A percentile compares a stretch with the other conserved stretches of the same genome.
These are phyloP conservation scores for Dermochelys coriacea DNA, from an alignment of 2,797 vertebrate genomes.

Conservation along the genomic window DNA sequence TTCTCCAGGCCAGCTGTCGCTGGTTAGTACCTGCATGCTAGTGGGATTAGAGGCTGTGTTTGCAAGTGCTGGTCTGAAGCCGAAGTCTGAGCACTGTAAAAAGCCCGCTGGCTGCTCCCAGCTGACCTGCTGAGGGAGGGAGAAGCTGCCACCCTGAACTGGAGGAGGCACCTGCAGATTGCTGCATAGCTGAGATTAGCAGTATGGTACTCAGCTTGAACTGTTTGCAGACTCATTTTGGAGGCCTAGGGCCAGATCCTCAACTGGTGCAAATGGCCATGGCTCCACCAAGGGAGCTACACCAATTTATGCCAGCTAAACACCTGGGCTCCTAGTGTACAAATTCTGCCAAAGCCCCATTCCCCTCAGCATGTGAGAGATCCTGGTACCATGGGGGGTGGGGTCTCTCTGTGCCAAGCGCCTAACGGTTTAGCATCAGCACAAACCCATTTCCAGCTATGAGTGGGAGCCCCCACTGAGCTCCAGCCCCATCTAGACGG, in stretches of 20 bases:
- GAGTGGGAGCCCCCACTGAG: fast-evolving
- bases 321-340: not conserved
- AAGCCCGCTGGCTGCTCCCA: not conserved
- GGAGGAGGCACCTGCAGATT: not conserved
- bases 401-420: not conserved
- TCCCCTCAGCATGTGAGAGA: not conserved
- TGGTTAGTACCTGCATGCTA: not conserved
- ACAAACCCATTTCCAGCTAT: not conserved
- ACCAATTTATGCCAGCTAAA: not conserved
- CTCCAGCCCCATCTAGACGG: not conserved
- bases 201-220: not conserved
- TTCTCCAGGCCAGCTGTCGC: not conserved
- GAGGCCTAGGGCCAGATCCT: not conserved
- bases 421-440: not conserved
- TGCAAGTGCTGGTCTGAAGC: not conserved
- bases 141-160: not conserved
- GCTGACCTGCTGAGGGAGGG: not conserved
- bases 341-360: not conserved
- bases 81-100: not conserved
- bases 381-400: not conserved
- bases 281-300: not conserved
- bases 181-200: not conserved
- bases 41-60: not conserved
- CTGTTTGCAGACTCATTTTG: not conserved
- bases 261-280: not conserved